Base-by-base conservation (phyloP, 2,888 invertebrate species). In the Habrosyne pyritoides region DNA sequence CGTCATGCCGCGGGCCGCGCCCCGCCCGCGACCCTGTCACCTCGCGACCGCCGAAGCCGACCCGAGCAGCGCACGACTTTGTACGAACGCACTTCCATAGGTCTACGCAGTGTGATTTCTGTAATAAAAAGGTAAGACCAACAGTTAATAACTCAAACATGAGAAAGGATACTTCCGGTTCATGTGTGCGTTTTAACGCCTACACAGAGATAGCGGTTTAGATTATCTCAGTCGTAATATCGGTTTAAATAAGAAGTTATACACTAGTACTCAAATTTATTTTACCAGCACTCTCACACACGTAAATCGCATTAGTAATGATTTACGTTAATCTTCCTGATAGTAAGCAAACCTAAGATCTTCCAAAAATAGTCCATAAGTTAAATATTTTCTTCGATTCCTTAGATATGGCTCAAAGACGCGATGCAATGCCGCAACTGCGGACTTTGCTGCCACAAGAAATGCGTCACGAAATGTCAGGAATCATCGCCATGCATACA, bases 331-430 rank as follows among this genome's bases (percentile, higher is more conserved):
- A n/a, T n/a, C n/a, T n/a, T n/a, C n/a, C n/a, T n/a, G n/a, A n/a
- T n/a, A n/a, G n/a, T n/a, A n/a, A n/a, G n/a, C n/a, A n/a, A n/a
- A n/a, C n/a, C n/a, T n/a, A n/a, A n/a, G n/a, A n/a, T n/a, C n/a
- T n/a, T n/a, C n/a, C n/a, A n/a, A n/a, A n/a, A n/a, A n/a, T n/a
- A n/a, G n/a, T n/a, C n/a, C n/a, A n/a, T n/a, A n/a, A n/a, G n/a
- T n/a, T n/a, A n/a, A n/a, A 55, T 54, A 33, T 51, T 42, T 18
- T 47, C n/a, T 33, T 47, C 4, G 5, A 52, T 14, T 47, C 22
- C 33, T 51, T 42, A 98, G 96, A 99, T 99, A 71, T 99, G 99
- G 99, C 90, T 99, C 61, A 99, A 99, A 89, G 98, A 98, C 75
- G 99, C 98, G 3, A 97, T 98, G 74, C 97, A 98, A 79, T 99